Evolutionary conservation across 2,888 invertebrate genomes (phyloP).

Genomic region (Euphydryas editha): DNA sequence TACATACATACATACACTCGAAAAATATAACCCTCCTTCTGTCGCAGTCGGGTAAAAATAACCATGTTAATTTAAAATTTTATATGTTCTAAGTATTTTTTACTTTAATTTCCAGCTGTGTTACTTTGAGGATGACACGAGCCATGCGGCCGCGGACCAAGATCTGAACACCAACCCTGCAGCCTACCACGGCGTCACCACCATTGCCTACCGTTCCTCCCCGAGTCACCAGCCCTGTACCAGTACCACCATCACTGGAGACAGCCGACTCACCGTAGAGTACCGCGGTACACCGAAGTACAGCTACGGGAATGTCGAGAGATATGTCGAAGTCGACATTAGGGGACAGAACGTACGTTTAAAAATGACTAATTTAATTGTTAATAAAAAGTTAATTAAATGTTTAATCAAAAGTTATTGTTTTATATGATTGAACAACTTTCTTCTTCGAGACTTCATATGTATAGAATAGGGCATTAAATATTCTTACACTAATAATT

Average conservation of each 20-base stretch:
- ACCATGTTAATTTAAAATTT: too few relatives aligned
- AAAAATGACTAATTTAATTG: background rate
- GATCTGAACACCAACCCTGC: conserved; percentile 61
- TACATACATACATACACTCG: too few relatives aligned
- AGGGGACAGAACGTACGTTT: conserved; percentile 60
- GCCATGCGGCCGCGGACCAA: conserved; percentile 56
- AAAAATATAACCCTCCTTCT: too few relatives aligned
- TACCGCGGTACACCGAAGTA: conserved; percentile 58
- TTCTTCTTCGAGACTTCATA: too few relatives aligned
- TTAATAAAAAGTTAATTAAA: too few relatives aligned
- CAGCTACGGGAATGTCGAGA: conserved; percentile 47
- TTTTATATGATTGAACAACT: too few relatives aligned
- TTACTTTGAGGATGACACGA: conserved; percentile 57
- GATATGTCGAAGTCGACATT: conserved; percentile 56
- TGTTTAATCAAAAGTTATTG: too few relatives aligned
- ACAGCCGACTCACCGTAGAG: conserved; percentile 54
- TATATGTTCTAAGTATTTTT: too few relatives aligned
- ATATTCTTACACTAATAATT: too few relatives aligned
- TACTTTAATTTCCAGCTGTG: conserved; percentile 59
- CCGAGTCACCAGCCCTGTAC: conserved; percentile 44
- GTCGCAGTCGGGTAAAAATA: too few relatives aligned
- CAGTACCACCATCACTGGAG: conserved; percentile 50
- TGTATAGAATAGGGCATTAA: too few relatives aligned
- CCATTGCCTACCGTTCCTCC: conserved; percentile 49
- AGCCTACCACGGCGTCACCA: conserved; percentile 58